These are phyloP conservation scores for Coendou prehensilis DNA, from an alignment of 2,797 vertebrate species.

Conservation along the genomic window DNA sequence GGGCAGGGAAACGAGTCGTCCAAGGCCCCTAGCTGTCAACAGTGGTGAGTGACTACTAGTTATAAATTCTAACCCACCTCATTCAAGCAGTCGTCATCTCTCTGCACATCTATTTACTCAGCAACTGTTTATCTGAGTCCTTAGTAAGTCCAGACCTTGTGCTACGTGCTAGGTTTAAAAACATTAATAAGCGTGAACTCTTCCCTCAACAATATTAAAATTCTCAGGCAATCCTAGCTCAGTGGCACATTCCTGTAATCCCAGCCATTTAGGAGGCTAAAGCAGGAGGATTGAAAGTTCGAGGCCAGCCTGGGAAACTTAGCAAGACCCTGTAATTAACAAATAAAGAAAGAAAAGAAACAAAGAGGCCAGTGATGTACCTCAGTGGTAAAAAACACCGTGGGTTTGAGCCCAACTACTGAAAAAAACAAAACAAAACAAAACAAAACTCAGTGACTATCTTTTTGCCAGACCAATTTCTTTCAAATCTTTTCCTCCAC, in stretches of 20 bases:
- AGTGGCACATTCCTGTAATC: neutral
- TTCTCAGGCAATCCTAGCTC: neutral
- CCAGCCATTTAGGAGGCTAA: neutral
- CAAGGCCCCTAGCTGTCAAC: accelerated
- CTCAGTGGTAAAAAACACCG: no score
- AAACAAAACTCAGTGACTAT: neutral
- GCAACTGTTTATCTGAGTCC: neutral
- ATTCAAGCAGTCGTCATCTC: neutral
- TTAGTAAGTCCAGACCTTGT: neutral
- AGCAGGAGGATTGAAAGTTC: neutral
- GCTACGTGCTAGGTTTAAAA: conserved; percentile 36
- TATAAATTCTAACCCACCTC: neutral
- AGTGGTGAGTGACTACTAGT: neutral
- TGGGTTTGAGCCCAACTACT: neutral
- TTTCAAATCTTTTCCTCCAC: conserved; percentile 42
- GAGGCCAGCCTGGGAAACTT: neutral
- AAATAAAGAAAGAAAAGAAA: neutral
- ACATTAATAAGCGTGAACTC: neutral
- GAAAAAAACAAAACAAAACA: neutral
- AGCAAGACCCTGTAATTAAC: neutral
- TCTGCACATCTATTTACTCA: neutral
- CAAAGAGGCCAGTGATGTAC: neutral
- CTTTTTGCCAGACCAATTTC: neutral
- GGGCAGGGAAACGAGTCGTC: neutral
- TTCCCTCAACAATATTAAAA: conserved; percentile 19